Conservation (phyloP, 2,113 vertebrate species). For the Formicarius rufipectus region DNA sequence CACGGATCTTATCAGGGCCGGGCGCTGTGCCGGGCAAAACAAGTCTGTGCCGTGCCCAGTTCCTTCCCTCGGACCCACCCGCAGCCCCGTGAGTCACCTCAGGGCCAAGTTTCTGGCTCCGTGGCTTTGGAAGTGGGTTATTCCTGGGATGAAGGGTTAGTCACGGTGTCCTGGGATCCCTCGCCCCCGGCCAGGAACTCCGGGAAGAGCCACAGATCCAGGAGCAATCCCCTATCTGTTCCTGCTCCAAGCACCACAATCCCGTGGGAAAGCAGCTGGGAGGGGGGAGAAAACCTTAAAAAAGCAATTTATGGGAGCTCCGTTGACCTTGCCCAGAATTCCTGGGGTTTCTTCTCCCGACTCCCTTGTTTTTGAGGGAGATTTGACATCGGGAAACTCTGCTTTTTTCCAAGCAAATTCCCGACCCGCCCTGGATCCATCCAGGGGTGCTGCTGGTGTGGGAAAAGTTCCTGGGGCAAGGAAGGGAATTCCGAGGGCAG, state of each 20-base stretch:
- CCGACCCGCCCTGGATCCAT: fast-evolving
- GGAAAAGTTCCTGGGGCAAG: fast-evolving
- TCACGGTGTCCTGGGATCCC: background rate
- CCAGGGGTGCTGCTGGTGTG: background rate
- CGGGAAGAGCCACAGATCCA: fast-evolving
- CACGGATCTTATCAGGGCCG: background rate
- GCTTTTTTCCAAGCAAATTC: background rate
- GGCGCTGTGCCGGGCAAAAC: background rate
- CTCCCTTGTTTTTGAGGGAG: background rate
- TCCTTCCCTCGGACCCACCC: background rate
- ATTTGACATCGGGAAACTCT: background rate
- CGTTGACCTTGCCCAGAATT: background rate
- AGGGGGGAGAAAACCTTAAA: background rate
- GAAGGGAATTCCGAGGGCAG: background rate
- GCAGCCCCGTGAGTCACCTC: background rate
- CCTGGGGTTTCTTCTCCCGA: fast-evolving
- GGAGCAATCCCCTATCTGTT: too few species aligned
- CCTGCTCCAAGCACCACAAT: fast-evolving
- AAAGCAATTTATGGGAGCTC: background rate
- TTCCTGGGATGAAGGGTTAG: fast-evolving
- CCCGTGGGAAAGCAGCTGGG: background rate
- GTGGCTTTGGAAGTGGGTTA: background rate
- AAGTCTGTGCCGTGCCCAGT: background rate
- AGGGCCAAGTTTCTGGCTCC: background rate
- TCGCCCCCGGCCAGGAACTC: fast-evolving